These are phyloP conservation scores for Plutomurus gul DNA, from an alignment of 1,140 invertebrate species.

Conservation along the genomic window DNA sequence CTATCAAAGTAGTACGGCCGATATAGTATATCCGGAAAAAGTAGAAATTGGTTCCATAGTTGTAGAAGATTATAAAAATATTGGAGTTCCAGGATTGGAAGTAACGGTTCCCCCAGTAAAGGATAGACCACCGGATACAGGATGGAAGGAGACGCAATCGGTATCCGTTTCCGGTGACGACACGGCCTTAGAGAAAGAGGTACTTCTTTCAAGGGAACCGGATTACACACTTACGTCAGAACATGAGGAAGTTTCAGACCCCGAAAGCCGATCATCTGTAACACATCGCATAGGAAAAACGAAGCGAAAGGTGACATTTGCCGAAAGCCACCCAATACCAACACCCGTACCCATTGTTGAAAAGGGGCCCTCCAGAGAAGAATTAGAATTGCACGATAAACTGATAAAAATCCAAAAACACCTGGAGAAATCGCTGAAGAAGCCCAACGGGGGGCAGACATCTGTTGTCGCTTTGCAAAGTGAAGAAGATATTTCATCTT, in stretches of 20 bases:
- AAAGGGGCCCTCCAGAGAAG: conserved; percentile 1
- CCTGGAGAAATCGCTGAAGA: not conserved
- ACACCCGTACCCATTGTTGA: not conserved
- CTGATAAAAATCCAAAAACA: not conserved
- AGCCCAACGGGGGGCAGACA: not conserved
- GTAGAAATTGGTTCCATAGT: conserved; percentile 1
- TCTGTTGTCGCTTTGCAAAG: not conserved
- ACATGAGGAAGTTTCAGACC: too few species aligned
- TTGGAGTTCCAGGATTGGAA: not conserved
- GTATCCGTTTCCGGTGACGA: not conserved
- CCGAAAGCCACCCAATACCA: not conserved
- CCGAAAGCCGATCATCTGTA: not conserved
- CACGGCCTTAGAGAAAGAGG: too few species aligned
- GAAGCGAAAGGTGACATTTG: not conserved
- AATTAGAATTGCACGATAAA: not conserved
- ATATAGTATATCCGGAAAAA: not conserved
- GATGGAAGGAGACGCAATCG: not conserved
- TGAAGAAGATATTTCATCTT: not conserved
- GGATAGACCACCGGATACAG: conserved; percentile 3
- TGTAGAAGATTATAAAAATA: not conserved
- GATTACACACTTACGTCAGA: too few species aligned
- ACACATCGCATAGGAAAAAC: not conserved
- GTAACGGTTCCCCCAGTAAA: not conserved
- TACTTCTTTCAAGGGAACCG: not conserved
- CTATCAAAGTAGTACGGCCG: not conserved